Conservation (phyloP, 2,797 vertebrate genomes). For the Mico argentatus region DNA sequence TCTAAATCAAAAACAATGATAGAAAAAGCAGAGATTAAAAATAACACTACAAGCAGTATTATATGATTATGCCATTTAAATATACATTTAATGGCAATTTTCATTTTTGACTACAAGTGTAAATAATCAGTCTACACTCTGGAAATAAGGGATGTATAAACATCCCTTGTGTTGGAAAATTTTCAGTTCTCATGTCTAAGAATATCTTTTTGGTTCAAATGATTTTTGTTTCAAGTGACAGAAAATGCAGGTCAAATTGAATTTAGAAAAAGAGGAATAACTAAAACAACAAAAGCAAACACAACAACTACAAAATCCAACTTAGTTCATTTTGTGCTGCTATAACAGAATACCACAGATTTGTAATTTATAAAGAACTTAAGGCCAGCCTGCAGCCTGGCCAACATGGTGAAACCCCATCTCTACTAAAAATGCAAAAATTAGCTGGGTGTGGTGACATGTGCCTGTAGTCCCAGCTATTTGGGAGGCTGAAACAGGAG, state of each 20-base stretch:
- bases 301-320: background rate
- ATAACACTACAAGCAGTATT: background rate
- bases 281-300: background rate
- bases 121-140: conserved; percentile 4
- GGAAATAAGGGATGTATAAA: background rate
- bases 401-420: too few species aligned
- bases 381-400: too few species aligned
- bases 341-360: background rate
- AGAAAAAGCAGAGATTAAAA: conserved; percentile 26
- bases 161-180: background rate
- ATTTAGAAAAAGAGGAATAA: background rate
- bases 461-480: too few species aligned
- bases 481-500: too few species aligned
- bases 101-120: conserved; percentile 23
- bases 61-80: background rate
- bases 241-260: background rate
- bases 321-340: background rate
- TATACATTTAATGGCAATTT: background rate
- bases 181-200: background rate
- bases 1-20: background rate
- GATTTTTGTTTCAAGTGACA: conserved; percentile 3
- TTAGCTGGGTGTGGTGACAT: too few species aligned
- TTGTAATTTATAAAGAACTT: background rate
- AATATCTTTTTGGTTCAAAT: background rate
- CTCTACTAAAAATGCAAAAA: too few species aligned